Conservation (phyloP, 2,888 invertebrate genomes). For the Eilema caniola region DNA sequence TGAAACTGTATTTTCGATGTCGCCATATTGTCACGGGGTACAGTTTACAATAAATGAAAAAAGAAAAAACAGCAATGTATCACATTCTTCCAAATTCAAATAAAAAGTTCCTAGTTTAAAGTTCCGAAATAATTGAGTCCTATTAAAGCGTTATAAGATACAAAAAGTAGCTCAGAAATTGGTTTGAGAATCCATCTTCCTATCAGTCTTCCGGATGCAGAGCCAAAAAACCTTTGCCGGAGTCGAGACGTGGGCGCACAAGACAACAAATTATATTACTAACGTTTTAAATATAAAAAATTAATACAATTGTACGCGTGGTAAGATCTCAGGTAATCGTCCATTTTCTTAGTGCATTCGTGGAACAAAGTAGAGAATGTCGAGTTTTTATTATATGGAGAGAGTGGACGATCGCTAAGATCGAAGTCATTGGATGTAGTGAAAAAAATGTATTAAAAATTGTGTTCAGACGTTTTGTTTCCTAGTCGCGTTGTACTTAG, state of each 20-base stretch:
- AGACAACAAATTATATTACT: conserved; percentile 87
- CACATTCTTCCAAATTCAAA: conserved; percentile 7
- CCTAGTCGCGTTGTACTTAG: conserved; percentile 75
- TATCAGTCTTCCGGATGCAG: conserved; percentile 75
- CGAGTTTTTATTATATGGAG: conserved; percentile 69
- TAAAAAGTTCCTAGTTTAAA: conserved; percentile 61
- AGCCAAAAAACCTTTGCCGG: conserved; percentile 65
- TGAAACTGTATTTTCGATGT: background rate
- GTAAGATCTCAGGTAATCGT: conserved; percentile 61
- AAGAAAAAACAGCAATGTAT: no score
- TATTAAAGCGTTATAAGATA: conserved; percentile 18
- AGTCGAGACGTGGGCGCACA: conserved; percentile 73
- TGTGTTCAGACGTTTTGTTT: conserved; percentile 77
- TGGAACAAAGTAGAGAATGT: conserved; percentile 72
- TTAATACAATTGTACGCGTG: conserved; percentile 84
- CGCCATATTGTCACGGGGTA: no score
- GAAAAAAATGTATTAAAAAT: conserved; percentile 73
- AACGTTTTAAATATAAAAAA: conserved; percentile 85
- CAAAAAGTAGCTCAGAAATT: conserved; percentile 22
- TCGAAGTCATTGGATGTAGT: conserved; percentile 78
- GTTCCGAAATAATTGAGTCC: conserved; percentile 15
- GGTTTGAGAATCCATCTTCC: conserved; percentile 68
- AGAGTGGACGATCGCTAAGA: conserved; percentile 59
- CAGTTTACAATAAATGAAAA: no score
- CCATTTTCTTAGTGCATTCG: conserved; percentile 70